These are phyloP conservation scores for Acrocyrtus sp. DNA, from an alignment of 2,888 invertebrate genomes.

Conservation along the genomic window DNA sequence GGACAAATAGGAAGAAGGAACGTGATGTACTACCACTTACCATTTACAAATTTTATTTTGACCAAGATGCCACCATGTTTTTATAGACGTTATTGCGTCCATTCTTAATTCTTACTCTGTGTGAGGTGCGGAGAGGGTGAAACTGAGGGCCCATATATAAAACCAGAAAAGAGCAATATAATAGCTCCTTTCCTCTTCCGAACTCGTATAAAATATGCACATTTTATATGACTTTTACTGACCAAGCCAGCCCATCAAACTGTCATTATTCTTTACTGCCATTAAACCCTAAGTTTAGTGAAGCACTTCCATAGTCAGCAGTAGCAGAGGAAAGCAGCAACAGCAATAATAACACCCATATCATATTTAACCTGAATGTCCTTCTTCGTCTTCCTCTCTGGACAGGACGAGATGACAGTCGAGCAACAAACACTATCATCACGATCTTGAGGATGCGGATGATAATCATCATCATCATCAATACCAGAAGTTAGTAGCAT, in stretches of 20 bases:
- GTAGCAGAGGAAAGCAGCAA: too few species aligned
- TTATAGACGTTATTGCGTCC: slow-evolving; percentile 14
- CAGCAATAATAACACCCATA: neutral
- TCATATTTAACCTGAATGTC: neutral
- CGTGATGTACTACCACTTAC: slow-evolving; percentile 8
- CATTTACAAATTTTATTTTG: neutral
- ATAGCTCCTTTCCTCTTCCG: too few species aligned
- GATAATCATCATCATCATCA: too few species aligned
- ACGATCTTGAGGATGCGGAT: too few species aligned
- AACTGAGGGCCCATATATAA: slow-evolving; percentile 5
- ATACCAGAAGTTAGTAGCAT: too few species aligned
- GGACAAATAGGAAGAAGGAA: slow-evolving; percentile 2
- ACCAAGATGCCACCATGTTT: slow-evolving; percentile 19
- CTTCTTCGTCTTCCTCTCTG: neutral
- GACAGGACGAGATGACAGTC: neutral
- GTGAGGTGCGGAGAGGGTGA: too few species aligned
- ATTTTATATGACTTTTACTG: slow-evolving; percentile 3
- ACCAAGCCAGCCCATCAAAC: neutral
- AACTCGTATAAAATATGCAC: too few species aligned
- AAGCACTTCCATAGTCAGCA: too few species aligned
- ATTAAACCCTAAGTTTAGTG: too few species aligned
- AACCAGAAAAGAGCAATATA: slow-evolving; percentile 5
- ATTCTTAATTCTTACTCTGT: neutral
- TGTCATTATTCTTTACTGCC: too few species aligned
- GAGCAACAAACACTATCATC: too few species aligned